Percentiles rank a stretch among this genome's conserved stretches.
Evolutionary conservation across 1,140 invertebrate species (phyloP).

Genomic region (Trichonephila clavata): DNA sequence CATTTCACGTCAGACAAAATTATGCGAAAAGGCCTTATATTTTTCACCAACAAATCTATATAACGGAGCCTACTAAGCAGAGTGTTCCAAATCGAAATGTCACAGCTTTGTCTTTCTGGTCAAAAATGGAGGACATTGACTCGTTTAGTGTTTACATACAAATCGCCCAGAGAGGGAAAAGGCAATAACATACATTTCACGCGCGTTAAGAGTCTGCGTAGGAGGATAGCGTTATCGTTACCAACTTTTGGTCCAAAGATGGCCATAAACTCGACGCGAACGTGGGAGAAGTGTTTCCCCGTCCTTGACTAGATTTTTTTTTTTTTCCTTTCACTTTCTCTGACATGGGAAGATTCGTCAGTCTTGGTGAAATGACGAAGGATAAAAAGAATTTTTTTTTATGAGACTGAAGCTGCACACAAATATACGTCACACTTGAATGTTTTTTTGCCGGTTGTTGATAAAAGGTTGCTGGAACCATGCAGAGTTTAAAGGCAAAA

Average conservation of each 20-base stretch:
- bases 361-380: not conserved
- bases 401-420: too few species aligned
- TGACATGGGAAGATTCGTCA: not conserved
- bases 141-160: not conserved
- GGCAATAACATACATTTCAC: not conserved
- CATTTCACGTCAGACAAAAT: too few species aligned
- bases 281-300: conserved; percentile 36
- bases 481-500: too few species aligned
- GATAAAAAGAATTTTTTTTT: too few species aligned
- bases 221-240: not conserved
- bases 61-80: too few species aligned
- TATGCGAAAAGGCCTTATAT: too few species aligned
- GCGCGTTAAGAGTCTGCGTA: not conserved
- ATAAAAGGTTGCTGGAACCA: too few species aligned
- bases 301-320: conserved; percentile 3
- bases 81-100: not conserved
- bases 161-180: not conserved
- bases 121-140: not conserved
- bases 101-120: not conserved
- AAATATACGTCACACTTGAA: too few species aligned
- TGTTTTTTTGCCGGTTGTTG: too few species aligned
- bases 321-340: not conserved
- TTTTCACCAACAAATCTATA: too few species aligned
- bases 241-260: conserved; percentile 36
- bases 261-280: conserved; percentile 18